Evolutionary conservation across 2,888 invertebrate genomes (phyloP).

Genomic region (Leptinotarsa juncta): DNA sequence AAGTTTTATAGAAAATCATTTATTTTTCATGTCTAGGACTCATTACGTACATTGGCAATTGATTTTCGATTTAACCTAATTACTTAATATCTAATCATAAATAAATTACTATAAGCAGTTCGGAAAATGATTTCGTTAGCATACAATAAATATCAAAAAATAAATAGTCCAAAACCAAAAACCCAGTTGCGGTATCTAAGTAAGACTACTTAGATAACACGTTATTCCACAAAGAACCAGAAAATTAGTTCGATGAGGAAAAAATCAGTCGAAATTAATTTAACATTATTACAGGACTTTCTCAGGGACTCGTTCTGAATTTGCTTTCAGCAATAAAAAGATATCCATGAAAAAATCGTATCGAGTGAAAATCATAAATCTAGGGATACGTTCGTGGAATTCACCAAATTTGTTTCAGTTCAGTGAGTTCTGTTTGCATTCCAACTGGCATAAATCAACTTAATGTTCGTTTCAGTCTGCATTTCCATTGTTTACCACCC

Average conservation of each 20-base stretch:
- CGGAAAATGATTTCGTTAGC: slow-evolving; percentile 12
- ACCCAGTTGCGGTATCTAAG: slow-evolving; percentile 18
- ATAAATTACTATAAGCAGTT: slow-evolving; percentile 29
- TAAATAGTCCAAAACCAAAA: slow-evolving; percentile 28
- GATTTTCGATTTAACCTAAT: slow-evolving; percentile 24
- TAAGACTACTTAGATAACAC: slow-evolving; percentile 9
- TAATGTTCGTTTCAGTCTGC: background rate
- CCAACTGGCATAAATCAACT: background rate
- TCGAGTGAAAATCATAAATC: background rate
- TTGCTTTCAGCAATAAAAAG: background rate
- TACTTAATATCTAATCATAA: slow-evolving; percentile 25
- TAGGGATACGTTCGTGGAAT: slow-evolving; percentile 7
- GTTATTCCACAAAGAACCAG: slow-evolving; percentile 45
- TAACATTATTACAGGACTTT: slow-evolving; percentile 12
- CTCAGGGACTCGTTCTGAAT: slow-evolving; percentile 7
- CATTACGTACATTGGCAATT: slow-evolving; percentile 34
- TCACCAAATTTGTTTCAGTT: background rate
- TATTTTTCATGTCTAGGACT: slow-evolving; percentile 6
- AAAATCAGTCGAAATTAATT: slow-evolving; percentile 24
- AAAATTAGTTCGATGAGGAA: slow-evolving; percentile 46
- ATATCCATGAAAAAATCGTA: background rate
- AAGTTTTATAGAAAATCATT: background rate
- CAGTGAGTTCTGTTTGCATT: background rate
- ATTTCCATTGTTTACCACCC: slow-evolving; percentile 21
- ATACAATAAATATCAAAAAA: slow-evolving; percentile 20